Evolutionary conservation across 2,797 vertebrate genomes (phyloP).

Genomic region (Sphenopsis melanotis): DNA sequence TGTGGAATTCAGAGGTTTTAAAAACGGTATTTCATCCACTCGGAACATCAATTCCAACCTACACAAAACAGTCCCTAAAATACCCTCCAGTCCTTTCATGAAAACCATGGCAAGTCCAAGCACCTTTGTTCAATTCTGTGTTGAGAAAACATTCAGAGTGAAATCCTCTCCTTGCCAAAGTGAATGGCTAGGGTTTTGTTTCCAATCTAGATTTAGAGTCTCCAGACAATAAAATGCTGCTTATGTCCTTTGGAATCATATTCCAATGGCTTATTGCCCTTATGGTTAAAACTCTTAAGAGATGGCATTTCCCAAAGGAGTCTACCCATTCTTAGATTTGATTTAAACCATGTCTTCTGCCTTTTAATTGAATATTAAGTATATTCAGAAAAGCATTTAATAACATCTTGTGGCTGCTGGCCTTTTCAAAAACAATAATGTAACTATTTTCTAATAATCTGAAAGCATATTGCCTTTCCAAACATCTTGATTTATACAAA

Average conservation of each 20-base stretch:
- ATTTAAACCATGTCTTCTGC: background rate
- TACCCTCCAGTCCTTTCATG: background rate
- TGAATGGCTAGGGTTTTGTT: background rate
- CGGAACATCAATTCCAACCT: background rate
- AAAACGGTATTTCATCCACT: background rate
- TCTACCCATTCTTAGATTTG: background rate
- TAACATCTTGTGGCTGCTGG: background rate
- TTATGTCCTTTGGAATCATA: background rate
- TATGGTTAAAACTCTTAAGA: background rate
- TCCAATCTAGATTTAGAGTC: background rate
- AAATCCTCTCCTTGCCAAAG: background rate
- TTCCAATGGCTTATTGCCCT: background rate
- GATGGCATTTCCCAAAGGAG: slow-evolving; percentile 6
- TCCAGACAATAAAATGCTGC: background rate
- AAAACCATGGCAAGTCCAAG: background rate
- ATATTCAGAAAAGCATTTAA: slow-evolving; percentile 25
- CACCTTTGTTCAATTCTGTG: background rate
- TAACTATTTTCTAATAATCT: slow-evolving; percentile 30
- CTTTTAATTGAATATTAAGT: slow-evolving; percentile 22
- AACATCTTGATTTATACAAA: background rate
- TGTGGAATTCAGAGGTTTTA: background rate
- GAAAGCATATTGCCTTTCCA: slow-evolving; percentile 22
- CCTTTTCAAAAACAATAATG: slow-evolving; percentile 18
- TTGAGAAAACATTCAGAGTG: background rate
- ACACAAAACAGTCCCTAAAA: background rate